Evolutionary conservation across 2,888 invertebrate genomes (phyloP).

Genomic region (Tipula confusa): DNA sequence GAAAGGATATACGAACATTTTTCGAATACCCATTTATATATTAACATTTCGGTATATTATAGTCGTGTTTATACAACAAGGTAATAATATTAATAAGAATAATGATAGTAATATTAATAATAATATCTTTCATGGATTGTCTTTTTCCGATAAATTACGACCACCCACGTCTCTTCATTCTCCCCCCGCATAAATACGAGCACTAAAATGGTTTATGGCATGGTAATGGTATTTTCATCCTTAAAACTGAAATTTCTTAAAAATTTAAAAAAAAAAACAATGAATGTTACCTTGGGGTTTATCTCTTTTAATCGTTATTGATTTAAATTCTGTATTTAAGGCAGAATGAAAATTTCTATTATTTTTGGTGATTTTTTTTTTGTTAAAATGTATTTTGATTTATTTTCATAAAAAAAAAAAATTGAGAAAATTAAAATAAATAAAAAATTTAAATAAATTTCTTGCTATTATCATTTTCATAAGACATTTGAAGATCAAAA

Average conservation of each 20-base stretch:
- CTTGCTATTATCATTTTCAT: background rate
- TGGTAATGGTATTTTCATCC: background rate
- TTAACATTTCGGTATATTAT: background rate
- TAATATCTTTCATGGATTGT: constrained; percentile 25
- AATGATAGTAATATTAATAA: constrained; percentile 25
- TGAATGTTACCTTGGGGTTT: constrained; percentile 25
- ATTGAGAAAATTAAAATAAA: background rate
- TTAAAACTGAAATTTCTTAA: background rate
- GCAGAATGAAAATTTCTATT: constrained; percentile 3
- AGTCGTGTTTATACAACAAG: background rate
- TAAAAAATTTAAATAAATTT: background rate
- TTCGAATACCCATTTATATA: background rate
- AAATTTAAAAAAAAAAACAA: background rate
- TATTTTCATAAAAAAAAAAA: constrained; percentile 5
- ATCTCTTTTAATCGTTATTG: constrained; percentile 20
- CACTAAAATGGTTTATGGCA: background rate
- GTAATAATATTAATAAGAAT: constrained; percentile 20
- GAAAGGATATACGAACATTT: background rate
- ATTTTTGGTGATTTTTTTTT: background rate
- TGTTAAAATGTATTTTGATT: background rate
- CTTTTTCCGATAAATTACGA: constrained; percentile 21
- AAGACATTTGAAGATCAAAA: constrained; percentile 25
- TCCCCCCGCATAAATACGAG: too few species aligned
- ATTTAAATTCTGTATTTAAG: constrained; percentile 12
- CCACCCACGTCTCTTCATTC: background rate